A percentile compares a stretch with the other conserved stretches of the same genome.
Conservation (phyloP, 2,113 vertebrate genomes). For the Abramis brama region DNA sequence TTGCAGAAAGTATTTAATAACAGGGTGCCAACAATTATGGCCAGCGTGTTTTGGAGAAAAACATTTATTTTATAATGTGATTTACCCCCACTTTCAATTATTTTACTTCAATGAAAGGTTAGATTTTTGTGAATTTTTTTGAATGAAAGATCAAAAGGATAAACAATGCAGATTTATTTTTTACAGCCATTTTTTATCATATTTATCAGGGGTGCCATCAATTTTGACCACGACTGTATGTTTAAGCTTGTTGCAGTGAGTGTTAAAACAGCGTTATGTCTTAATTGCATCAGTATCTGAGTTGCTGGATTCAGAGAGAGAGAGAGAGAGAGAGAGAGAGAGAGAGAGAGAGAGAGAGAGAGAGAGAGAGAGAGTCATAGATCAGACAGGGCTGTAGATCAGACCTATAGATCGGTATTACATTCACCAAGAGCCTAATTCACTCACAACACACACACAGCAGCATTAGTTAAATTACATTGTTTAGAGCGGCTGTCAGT, state of each 20-base stretch:
- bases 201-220: too few relatives aligned
- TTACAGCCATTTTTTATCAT: too few relatives aligned
- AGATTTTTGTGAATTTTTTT: too few relatives aligned
- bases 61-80: too few relatives aligned
- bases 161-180: too few relatives aligned
- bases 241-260: background rate
- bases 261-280: background rate
- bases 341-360: background rate
- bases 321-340: constrained; percentile 11
- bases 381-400: background rate
- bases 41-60: too few relatives aligned
- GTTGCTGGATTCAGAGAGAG: background rate
- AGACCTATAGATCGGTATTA: constrained; percentile 20
- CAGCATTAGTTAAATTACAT: constrained; percentile 44
- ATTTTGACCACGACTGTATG: too few relatives aligned
- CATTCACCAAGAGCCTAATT: background rate
- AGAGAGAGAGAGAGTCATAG: constrained; percentile 15
- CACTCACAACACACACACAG: constrained; percentile 1
- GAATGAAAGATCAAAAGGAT: too few relatives aligned
- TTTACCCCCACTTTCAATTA: too few relatives aligned
- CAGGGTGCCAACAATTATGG: too few relatives aligned
- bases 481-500: constrained; percentile 38
- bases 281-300: background rate
- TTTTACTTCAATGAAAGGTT: too few relatives aligned
- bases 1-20: too few relatives aligned